Evolutionary conservation across 2,888 invertebrate genomes (phyloP).

Genomic region (Drosophila affinis): DNA sequence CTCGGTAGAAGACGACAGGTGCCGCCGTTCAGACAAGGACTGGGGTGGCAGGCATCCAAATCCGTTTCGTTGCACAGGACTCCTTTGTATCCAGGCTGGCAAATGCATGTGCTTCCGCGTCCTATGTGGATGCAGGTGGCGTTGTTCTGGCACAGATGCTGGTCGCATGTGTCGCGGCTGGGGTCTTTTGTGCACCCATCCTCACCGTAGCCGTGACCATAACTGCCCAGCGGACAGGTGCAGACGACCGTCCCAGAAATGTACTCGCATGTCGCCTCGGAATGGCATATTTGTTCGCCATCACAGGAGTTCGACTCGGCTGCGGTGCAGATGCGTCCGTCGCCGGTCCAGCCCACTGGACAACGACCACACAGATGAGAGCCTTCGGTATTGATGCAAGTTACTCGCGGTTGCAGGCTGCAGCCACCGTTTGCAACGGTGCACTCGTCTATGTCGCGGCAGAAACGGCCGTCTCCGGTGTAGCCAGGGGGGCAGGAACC

Average conservation of each 20-base stretch:
- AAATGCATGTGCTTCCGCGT: constrained; percentile 75
- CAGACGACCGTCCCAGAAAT: constrained; percentile 88
- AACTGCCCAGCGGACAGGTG: constrained; percentile 90
- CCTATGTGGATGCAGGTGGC: constrained; percentile 73
- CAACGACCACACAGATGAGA: constrained; percentile 94
- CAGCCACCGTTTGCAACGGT: constrained; percentile 93
- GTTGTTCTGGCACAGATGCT: constrained; percentile 87
- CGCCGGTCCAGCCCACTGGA: constrained; percentile 93
- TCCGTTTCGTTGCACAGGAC: constrained; percentile 86
- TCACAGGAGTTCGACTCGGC: constrained; percentile 73
- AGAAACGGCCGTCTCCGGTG: constrained; percentile 93
- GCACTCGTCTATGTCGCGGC: constrained; percentile 96
- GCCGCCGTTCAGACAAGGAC: constrained; percentile 93
- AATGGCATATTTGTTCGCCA: constrained; percentile 88
- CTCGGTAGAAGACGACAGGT: constrained; percentile 85
- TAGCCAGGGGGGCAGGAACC: constrained; percentile 94
- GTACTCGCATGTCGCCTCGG: constrained; percentile 91
- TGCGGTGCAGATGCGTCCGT: constrained; percentile 89
- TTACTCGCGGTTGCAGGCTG: constrained; percentile 90
- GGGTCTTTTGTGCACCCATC: constrained; percentile 87
- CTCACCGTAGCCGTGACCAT: constrained; percentile 92
- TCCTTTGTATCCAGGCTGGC: constrained; percentile 84
- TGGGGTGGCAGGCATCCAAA: constrained; percentile 87
- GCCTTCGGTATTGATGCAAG: constrained; percentile 95
- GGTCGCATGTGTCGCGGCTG: constrained; percentile 84